Evolutionary conservation across 2,888 invertebrate species (phyloP).

Genomic region (Drosophila eohydei): DNA sequence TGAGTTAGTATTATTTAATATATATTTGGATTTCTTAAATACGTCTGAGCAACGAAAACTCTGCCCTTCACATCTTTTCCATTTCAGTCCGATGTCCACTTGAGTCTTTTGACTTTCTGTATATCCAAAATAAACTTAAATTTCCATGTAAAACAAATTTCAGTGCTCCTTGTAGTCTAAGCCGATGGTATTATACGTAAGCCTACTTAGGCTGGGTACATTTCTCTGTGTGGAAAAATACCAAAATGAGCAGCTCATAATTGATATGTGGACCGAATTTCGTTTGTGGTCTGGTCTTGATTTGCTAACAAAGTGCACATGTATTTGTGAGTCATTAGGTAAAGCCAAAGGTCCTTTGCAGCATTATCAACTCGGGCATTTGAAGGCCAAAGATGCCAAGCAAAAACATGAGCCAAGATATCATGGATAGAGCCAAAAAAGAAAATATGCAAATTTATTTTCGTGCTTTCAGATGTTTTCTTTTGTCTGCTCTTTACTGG

Average conservation of each 20-base stretch:
- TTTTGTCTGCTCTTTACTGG: slow-evolving; percentile 43
- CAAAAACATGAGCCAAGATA: slow-evolving; percentile 31
- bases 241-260: slow-evolving; percentile 6
- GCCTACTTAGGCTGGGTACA: slow-evolving; percentile 4
- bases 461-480: slow-evolving; percentile 29
- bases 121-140: not conserved
- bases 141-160: slow-evolving; percentile 7
- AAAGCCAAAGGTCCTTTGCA: slow-evolving; percentile 62
- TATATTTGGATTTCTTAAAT: too few relatives aligned
- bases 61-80: not conserved
- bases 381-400: slow-evolving; percentile 20
- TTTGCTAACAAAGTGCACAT: slow-evolving; percentile 31
- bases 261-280: slow-evolving; percentile 26
- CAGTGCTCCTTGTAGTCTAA: not conserved
- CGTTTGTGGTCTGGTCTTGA: slow-evolving; percentile 41
- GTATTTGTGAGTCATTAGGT: slow-evolving; percentile 66
- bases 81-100: not conserved
- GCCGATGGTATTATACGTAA: slow-evolving; percentile 14
- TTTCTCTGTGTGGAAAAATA: slow-evolving; percentile 2
- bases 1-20: too few relatives aligned
- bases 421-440: not conserved
- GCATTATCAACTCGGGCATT: slow-evolving; percentile 41
- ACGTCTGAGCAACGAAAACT: too few relatives aligned
- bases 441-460: slow-evolving; percentile 66
- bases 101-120: not conserved